Percentiles rank a stretch among this genome's conserved stretches.
Evolutionary conservation across 2,113 vertebrate genomes (phyloP).

Genomic region (Muntiacus muntjak): DNA sequence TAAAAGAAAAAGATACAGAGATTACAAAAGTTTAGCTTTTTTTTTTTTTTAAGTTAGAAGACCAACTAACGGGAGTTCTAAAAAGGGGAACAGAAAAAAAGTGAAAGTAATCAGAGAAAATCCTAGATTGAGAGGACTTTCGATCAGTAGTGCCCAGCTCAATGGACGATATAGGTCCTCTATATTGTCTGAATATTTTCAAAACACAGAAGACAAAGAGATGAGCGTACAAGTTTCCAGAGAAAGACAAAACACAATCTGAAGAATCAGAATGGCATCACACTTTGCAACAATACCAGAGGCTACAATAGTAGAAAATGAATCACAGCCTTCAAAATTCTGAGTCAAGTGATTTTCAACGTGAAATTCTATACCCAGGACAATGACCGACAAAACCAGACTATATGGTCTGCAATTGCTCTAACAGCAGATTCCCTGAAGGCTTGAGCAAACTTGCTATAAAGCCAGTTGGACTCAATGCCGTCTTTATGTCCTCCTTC

Average conservation of each 20-base stretch:
- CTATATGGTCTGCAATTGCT: neutral
- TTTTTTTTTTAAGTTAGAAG: neutral
- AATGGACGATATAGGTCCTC: neutral
- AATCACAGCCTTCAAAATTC: neutral
- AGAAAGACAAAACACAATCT: neutral
- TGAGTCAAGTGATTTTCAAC: neutral
- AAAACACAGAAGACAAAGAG: neutral
- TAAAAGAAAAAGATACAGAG: neutral
- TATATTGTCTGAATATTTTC: neutral
- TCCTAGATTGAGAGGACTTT: neutral
- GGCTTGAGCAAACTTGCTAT: neutral
- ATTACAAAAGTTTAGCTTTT: neutral
- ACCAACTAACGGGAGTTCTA: neutral
- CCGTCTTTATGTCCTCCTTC: neutral
- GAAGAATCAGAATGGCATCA: neutral
- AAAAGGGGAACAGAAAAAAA: neutral
- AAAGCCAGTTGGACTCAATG: neutral
- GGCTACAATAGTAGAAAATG: neutral
- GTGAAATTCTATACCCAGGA: neutral
- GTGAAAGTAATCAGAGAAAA: neutral
- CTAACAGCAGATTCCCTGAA: neutral
- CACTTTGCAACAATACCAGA: neutral
- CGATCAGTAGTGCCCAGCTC: neutral
- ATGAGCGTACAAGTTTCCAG: neutral
- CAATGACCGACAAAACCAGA: neutral